phyloP scores from a whole-genome alignment of 1,140 invertebrate species.

The Stenopsyche tienmushanensis region DNA sequence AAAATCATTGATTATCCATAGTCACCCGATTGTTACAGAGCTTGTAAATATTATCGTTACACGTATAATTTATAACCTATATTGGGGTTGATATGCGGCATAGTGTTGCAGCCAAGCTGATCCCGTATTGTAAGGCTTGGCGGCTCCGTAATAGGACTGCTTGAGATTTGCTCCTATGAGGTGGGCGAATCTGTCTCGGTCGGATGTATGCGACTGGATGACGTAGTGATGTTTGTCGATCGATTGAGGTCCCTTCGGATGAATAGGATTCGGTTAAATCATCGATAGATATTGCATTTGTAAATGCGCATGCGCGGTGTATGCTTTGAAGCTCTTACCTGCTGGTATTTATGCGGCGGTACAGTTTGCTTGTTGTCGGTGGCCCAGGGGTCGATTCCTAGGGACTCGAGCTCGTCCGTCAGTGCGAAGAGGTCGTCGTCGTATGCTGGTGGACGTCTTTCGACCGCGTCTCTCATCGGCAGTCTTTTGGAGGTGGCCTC shows the following conservation, averaged over 20 bases:
- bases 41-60: too few species aligned
- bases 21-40: too few species aligned
- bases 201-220: constrained; percentile 17
- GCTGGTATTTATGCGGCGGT: constrained; percentile 32
- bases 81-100: constrained; percentile 31
- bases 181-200: constrained; percentile 24
- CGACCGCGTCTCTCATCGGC: constrained; percentile 67
- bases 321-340: too few species aligned
- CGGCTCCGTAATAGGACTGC: constrained; percentile 36
- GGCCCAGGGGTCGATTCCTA: constrained; percentile 38
- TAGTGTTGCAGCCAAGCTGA: constrained; percentile 20
- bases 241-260: constrained; percentile 11
- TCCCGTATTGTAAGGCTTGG: constrained; percentile 24
- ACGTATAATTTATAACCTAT: too few species aligned
- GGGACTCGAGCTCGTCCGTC: constrained; percentile 37
- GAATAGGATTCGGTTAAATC: too few species aligned
- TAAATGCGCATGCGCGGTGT: too few species aligned
- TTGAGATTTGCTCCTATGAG: neutral
- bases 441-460: constrained; percentile 59
- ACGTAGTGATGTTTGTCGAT: constrained; percentile 26
- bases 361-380: neutral
- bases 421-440: constrained; percentile 51
- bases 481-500: constrained; percentile 40
- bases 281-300: too few species aligned
- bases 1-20: too few species aligned